Percentiles rank a stretch among this genome's conserved stretches.
These are phyloP conservation scores for Stichopus chloronotus DNA, from an alignment of 35 echinoderm and acorn worm species.

Conservation along the genomic window DNA sequence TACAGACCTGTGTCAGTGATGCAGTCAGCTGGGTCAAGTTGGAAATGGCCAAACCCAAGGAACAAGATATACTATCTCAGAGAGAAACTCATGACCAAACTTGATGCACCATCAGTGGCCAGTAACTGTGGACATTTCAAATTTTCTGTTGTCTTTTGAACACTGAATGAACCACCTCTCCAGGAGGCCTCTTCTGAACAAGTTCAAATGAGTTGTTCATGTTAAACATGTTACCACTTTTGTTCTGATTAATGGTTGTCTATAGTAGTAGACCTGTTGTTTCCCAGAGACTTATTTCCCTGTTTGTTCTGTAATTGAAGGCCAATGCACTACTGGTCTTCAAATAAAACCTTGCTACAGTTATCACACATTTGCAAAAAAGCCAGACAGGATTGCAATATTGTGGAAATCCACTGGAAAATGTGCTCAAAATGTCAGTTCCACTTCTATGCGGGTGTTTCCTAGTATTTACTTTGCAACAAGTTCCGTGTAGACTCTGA, in stretches of 20 bases:
- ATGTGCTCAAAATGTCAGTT: not conserved
- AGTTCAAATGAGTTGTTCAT: not conserved
- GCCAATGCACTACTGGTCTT: conserved; percentile 2
- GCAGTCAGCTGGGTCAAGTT: not conserved
- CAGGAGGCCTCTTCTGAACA: not conserved
- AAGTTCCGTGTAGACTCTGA: not conserved
- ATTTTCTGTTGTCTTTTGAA: not conserved
- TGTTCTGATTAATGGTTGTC: not conserved
- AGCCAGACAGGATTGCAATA: not conserved
- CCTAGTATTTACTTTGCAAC: not conserved
- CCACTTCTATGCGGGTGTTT: not conserved
- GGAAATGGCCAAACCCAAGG: conserved; percentile 31
- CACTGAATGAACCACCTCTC: too few relatives aligned
- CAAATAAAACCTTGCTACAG: not conserved
- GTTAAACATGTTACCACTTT: not conserved
- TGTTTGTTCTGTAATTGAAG: not conserved
- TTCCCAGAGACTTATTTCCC: conserved; percentile 3
- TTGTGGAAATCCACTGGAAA: not conserved
- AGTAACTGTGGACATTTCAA: not conserved
- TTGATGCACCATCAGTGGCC: not conserved
- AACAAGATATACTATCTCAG: not conserved
- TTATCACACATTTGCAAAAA: not conserved
- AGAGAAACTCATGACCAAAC: not conserved
- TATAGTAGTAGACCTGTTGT: not conserved
- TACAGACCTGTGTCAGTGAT: conserved; percentile 2